Base-by-base conservation (phyloP, 2,797 vertebrate genomes). In the Liparis tanakae region DNA sequence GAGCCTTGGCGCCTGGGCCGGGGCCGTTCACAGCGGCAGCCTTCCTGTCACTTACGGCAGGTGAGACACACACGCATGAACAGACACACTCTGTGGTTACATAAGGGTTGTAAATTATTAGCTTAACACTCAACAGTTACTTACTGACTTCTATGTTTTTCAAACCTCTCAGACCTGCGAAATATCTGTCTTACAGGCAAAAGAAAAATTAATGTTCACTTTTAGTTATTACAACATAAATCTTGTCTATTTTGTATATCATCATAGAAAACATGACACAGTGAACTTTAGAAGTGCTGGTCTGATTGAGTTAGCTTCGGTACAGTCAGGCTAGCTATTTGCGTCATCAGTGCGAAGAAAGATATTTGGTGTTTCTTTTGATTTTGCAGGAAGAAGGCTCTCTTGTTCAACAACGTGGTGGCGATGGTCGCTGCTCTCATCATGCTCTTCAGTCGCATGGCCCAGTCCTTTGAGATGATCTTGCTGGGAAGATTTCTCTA, bases 391-490 rank as follows among this genome's bases (percentile, higher is more conserved):
- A 96, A 96, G 88, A 95, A 94, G 70, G 58, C 90, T 57, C 86
- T 95, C 36, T 56, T 95, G 58, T 72, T 93, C 7, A 91, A 93
- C 84, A 94, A 94, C 13, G 64, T 91, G 10, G 93, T 95, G 76
- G 92, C 90, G 3, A 53, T 95, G 3, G 63, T 93, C 44, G 93
- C 94, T 0, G 94, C 95, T 39, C 5, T 89, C 69, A 70, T 96
- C 55, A 94, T 95, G 94, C 63, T 93, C 33, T 81, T 94, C 78
- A 95, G 94, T 67, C 85, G 67, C 17, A 72, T 62, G 25, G 90
- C 89, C 10, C 84, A 82, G 18, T 95, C 93, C 18, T 96, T 94
- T 83, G 95, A 96, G 89, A 95, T 96, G 94, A 92, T 96, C 73
- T 66, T 96, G 3, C 54, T 92, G 77, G 95, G 94, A 51, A 86